Evolutionary conservation across 2,113 vertebrate species (phyloP), one percentile per base, ranked within the genome.

Genomic region (Lagopus leucura): DNA sequence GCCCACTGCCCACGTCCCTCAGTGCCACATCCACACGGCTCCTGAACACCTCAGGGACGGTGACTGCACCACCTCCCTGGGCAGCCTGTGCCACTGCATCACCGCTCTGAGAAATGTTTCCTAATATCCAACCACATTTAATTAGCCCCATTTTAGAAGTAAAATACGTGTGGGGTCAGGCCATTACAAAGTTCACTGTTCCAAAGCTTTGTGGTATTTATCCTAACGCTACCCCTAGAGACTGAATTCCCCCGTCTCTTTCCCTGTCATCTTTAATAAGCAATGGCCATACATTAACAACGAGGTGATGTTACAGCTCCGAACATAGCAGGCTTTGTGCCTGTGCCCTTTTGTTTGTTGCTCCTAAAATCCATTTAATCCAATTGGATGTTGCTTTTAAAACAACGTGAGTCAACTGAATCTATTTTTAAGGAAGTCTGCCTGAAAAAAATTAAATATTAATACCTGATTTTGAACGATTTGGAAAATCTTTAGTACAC

Each of bases 151-250:
- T 36, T 38, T 24, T 11, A 74, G 63, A 69, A 12, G 2, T 7
- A 2, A 52, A 38, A n/a, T 24, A 27, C 20, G 8, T 13, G 0
- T 13, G 0, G 43, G 8, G 58, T 7, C 4, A 1, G 24, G 25
- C 28, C 47, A 38, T 40, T 2, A 2, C 66, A 14, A 28, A 0
- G 2, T 63, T 92, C 38, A 0, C 57, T 12, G 47, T 25, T n/a
- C 8, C 1, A 2, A 1, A 36, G 15, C 18, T 73, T 48, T 82
- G 78, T 66, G 45, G 10, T 1, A 21, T 76, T 92, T 61, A 28
- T 69, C 69, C 73, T 69, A 67, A 30, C 13, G 22, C 25, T 61
- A 27, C 4, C 67, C 65, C 71, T 32, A 42, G 75, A 89, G 47
- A 45, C 0, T 38, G 18, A 63, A 73, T 74, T 83, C 79, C 79